A percentile compares a stretch with the other conserved stretches of the same genome.
Conservation (phyloP, 2,888 invertebrate genomes). For the Plutella xylostella region DNA sequence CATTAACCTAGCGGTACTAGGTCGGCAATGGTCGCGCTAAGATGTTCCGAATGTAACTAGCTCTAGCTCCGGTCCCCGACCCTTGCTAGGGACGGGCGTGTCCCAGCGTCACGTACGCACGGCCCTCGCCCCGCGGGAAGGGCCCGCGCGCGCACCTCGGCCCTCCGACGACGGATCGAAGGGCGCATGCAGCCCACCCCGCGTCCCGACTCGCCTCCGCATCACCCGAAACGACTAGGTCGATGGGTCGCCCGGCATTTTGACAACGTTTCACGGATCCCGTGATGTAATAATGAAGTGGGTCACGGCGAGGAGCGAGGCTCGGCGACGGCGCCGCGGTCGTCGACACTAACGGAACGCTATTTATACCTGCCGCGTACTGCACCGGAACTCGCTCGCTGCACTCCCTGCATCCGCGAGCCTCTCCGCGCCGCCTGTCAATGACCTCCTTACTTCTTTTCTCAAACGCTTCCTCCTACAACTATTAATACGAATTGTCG, state of each 20-base stretch:
- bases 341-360: conserved; percentile 69
- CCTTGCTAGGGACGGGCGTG: conserved; percentile 41
- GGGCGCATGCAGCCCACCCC: conserved; percentile 57
- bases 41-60: neutral
- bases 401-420: conserved; percentile 64
- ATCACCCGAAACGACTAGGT: conserved; percentile 16
- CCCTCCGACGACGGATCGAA: conserved; percentile 47
- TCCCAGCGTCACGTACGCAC: conserved; percentile 48
- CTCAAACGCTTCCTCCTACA: neutral
- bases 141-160: conserved; percentile 47
- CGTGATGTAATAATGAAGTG: conserved; percentile 24
- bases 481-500: too few species aligned
- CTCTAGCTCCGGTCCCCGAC: conserved; percentile 30
- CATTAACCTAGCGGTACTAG: conserved; percentile 3
- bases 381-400: conserved; percentile 64
- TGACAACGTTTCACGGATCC: neutral
- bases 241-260: conserved; percentile 5
- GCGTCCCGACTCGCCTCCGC: conserved; percentile 40
- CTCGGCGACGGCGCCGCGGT: conserved; percentile 31
- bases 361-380: conserved; percentile 63
- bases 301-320: conserved; percentile 17
- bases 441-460: conserved; percentile 43
- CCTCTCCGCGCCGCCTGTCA: conserved; percentile 54
- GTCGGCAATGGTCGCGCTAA: conserved; percentile 17
- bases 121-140: conserved; percentile 34